Conservation (phyloP, 2,797 vertebrate species). For the Taenioides sp. region DNA sequence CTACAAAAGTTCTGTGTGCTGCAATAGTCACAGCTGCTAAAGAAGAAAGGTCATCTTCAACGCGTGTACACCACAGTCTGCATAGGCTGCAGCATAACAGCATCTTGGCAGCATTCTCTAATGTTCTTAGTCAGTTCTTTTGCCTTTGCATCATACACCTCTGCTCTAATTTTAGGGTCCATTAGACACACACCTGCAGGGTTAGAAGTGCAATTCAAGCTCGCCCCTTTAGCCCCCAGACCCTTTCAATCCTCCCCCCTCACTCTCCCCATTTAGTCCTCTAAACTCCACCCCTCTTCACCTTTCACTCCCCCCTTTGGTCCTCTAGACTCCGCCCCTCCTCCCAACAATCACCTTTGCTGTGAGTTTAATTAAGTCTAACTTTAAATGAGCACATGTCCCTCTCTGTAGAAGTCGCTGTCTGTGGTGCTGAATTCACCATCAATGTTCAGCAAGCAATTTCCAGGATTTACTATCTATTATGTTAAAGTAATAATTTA, state of each 20-base stretch:
- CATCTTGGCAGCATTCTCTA: neutral
- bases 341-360: neutral
- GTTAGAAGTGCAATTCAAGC: too few relatives aligned
- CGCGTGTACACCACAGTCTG: neutral
- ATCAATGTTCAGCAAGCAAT: neutral
- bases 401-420: neutral
- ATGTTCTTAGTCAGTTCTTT: too few relatives aligned
- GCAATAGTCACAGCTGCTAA: constrained; percentile 22
- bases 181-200: neutral
- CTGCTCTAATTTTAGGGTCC: neutral
- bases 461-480: too few relatives aligned
- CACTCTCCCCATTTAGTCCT: neutral
- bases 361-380: neutral
- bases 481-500: neutral
- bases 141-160: too few relatives aligned
- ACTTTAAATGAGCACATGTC: neutral
- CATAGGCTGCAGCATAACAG: too few relatives aligned
- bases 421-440: neutral
- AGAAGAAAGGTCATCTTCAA: constrained; percentile 47
- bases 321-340: too few relatives aligned
- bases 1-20: constrained; percentile 29
- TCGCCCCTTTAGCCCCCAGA: too few relatives aligned
- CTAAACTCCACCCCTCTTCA: too few relatives aligned
- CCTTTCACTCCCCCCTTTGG: too few relatives aligned
- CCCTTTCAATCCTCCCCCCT: neutral